Percentiles rank a stretch among this genome's conserved stretches.
Evolutionary conservation across 2,888 invertebrate species (phyloP).

Genomic region (Epinotia demarniana): DNA sequence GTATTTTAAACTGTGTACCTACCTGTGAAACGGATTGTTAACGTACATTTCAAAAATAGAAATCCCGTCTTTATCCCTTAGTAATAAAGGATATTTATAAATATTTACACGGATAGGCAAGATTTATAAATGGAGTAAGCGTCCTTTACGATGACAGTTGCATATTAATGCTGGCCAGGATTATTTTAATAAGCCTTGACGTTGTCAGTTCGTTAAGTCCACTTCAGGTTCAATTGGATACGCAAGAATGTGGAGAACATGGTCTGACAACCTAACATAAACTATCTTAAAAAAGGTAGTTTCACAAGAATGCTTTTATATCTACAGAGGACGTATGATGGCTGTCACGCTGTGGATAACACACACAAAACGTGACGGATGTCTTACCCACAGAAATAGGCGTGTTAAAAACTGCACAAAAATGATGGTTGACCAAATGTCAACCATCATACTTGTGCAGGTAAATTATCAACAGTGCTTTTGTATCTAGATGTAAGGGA

Average conservation of each 20-base stretch:
- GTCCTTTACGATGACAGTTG: slow-evolving; percentile 27
- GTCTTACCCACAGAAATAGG: too few species aligned
- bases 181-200: slow-evolving; percentile 26
- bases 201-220: slow-evolving; percentile 32
- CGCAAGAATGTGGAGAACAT: neutral
- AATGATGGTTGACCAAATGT: too few species aligned
- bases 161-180: slow-evolving; percentile 20
- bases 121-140: slow-evolving; percentile 17
- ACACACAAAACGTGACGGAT: too few species aligned
- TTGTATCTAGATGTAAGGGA: too few species aligned
- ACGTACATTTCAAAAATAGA: slow-evolving; percentile 11
- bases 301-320: neutral
- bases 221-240: slow-evolving; percentile 16
- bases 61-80: slow-evolving; percentile 1
- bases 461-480: too few species aligned
- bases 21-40: slow-evolving; percentile 1
- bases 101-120: slow-evolving; percentile 11
- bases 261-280: neutral
- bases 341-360: too few species aligned
- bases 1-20: neutral
- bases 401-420: too few species aligned
- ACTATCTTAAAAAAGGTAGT: neutral
- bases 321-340: too few species aligned
- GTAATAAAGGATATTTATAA: slow-evolving; percentile 22
- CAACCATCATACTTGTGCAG: too few species aligned